Conservation (phyloP, 2,888 invertebrate species). For the Leucoma salicis region DNA sequence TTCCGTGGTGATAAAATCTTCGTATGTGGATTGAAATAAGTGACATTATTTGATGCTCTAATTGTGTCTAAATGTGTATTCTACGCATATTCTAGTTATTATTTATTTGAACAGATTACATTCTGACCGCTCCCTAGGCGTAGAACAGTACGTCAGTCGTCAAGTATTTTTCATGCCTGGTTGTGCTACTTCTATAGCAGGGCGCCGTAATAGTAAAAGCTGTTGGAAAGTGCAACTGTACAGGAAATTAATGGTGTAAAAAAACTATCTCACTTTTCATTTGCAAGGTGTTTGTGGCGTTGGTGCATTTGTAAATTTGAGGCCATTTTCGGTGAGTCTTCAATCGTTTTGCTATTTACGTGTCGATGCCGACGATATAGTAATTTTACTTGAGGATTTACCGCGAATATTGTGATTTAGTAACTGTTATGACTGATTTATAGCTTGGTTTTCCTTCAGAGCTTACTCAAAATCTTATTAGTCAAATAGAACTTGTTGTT, state of each 20-base stretch:
- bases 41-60: constrained; percentile 56
- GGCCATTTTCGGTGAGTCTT: constrained; percentile 76
- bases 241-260: constrained; percentile 68
- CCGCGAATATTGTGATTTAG: constrained; percentile 28
- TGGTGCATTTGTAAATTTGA: constrained; percentile 64
- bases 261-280: constrained; percentile 74
- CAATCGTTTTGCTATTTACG: constrained; percentile 61
- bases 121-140: constrained; percentile 78
- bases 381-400: constrained; percentile 40
- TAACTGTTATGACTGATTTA: constrained; percentile 29
- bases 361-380: constrained; percentile 48
- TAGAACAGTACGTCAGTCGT: constrained; percentile 72
- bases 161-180: constrained; percentile 77
- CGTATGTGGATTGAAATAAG: constrained; percentile 57
- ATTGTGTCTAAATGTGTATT: constrained; percentile 52
- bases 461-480: neutral
- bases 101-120: constrained; percentile 56
- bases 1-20: constrained; percentile 60
- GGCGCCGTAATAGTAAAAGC: constrained; percentile 76
- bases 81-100: constrained; percentile 37
- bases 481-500: neutral
- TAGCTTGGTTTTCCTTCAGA: neutral
- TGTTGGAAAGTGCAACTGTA: constrained; percentile 78
- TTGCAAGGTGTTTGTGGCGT: constrained; percentile 59
- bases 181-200: constrained; percentile 75